Evolutionary conservation across 2,888 invertebrate species (phyloP), one percentile per base, ranked within the genome.

Genomic region (Strigamia crassipes): DNA sequence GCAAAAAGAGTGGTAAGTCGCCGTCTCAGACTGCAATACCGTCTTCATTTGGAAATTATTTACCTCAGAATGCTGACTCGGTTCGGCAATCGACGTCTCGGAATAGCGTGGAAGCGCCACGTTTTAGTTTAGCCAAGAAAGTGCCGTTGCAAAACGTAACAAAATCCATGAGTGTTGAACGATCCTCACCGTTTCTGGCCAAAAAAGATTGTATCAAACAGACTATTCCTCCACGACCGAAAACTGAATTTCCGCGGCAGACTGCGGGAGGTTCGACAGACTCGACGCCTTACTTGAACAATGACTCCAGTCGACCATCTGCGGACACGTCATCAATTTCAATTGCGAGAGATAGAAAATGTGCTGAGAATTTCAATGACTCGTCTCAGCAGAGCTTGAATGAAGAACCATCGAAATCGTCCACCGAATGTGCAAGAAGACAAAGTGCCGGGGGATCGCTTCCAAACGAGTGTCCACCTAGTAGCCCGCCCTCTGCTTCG

Each of bases 401-500:
- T 73, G 73, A 73, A 73, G 3, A 73, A 31, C 66, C 66, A n/a
- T 8, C 21, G 1, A 61, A 61, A 61, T 61, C 61, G 5, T 18
- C 61, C 6, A 61, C 61, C 6, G 10, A 61, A 15, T 61, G 21
- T 61, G 0, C 2, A 21, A 18, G 18, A 61, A 21, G 61, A 23
- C 46, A 61, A 18, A 23, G 61, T 23, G 23, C 61, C 23, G 18
- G 61, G 23, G 21, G 23, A 61, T 61, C 23, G 23, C 61, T 21
- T 18, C 23, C 18, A 61, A 61, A 18, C 23, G 61, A 61, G 9
- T 61, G 23, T 23, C 61, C 61, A 61, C 61, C 61, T 61, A 61
- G 61, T 61, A 23, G 23, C 61, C 61, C 61, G 23, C 61, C 18
- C 61, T 61, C 61, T 61, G 61, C 18, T 61, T 61, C 61, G 23